These are phyloP conservation scores for Ectemnius continuus DNA, from an alignment of 2,888 invertebrate genomes.

Conservation along the genomic window DNA sequence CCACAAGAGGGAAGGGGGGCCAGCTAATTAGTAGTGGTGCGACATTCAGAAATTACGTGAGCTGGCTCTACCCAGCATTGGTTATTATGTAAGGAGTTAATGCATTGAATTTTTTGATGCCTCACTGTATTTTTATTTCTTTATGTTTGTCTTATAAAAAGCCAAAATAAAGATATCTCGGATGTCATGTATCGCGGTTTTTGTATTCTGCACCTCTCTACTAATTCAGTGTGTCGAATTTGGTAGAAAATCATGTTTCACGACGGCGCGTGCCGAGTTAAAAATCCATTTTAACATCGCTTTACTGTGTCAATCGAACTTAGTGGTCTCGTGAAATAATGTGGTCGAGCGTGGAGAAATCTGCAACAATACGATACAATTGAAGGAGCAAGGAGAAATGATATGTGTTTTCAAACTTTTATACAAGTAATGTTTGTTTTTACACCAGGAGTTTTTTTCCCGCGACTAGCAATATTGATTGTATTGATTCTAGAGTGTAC, in stretches of 20 bases:
- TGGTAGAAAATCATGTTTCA: slow-evolving; percentile 39
- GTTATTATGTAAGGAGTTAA: slow-evolving; percentile 63
- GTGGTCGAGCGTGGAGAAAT: too few species aligned
- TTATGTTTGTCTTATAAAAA: slow-evolving; percentile 73
- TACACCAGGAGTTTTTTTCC: background rate
- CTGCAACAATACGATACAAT: too few species aligned
- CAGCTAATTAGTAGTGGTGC: slow-evolving; percentile 58
- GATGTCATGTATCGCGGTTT: slow-evolving; percentile 65
- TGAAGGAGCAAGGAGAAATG: too few species aligned
- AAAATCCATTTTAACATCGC: slow-evolving; percentile 13
- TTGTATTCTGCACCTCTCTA: slow-evolving; percentile 65
- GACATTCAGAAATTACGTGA: slow-evolving; percentile 56
- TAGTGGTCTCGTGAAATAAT: too few species aligned
- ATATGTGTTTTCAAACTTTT: too few species aligned
- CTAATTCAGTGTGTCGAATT: slow-evolving; percentile 9
- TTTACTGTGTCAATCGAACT: background rate
- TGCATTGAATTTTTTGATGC: slow-evolving; percentile 68
- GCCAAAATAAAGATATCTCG: slow-evolving; percentile 66
- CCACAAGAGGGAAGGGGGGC: slow-evolving; percentile 46
- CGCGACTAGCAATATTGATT: too few species aligned
- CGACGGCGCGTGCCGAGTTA: slow-evolving; percentile 34
- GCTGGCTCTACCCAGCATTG: slow-evolving; percentile 61
- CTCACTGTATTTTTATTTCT: slow-evolving; percentile 74
- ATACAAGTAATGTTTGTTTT: slow-evolving; percentile 12
- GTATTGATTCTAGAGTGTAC: too few species aligned